phyloP scores from a whole-genome alignment of 2,888 invertebrate species.

The Leptopilina myrica region DNA sequence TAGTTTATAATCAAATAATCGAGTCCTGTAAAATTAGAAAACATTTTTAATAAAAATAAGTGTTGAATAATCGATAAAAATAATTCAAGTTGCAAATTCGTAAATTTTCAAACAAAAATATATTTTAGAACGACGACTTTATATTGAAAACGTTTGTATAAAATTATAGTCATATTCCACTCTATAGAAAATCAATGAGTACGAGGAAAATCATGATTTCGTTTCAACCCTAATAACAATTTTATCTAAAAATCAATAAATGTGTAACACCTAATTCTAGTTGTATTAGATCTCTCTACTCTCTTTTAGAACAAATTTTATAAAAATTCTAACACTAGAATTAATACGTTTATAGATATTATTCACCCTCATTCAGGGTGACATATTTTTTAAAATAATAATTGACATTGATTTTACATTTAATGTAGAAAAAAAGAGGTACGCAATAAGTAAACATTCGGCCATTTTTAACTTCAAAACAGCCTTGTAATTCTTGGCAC shows the following conservation, averaged over 20 bases:
- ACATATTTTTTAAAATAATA: no score
- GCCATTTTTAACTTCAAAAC: slow-evolving; percentile 4
- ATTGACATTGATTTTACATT: not conserved
- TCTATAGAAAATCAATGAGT: slow-evolving; percentile 1
- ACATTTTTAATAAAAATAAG: no score
- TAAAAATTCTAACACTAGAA: not conserved
- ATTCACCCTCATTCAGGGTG: no score
- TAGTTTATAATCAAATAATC: no score
- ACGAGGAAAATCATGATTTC: not conserved
- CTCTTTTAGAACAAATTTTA: not conserved
- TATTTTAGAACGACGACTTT: no score
- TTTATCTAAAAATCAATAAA: slow-evolving; percentile 30
- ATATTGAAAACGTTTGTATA: no score
- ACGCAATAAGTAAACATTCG: slow-evolving; percentile 2
- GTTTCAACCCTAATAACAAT: not conserved
- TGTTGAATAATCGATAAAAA: no score
- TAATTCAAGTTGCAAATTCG: no score
- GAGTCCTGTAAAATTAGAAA: no score
- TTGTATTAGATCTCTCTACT: not conserved
- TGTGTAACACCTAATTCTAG: not conserved
- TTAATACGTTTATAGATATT: not conserved
- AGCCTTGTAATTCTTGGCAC: not conserved
- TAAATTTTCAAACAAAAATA: no score
- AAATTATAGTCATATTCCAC: no score
- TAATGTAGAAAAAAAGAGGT: not conserved